Evolutionary conservation across 2,888 invertebrate genomes (phyloP).

Genomic region (Sphinx pinastri): DNA sequence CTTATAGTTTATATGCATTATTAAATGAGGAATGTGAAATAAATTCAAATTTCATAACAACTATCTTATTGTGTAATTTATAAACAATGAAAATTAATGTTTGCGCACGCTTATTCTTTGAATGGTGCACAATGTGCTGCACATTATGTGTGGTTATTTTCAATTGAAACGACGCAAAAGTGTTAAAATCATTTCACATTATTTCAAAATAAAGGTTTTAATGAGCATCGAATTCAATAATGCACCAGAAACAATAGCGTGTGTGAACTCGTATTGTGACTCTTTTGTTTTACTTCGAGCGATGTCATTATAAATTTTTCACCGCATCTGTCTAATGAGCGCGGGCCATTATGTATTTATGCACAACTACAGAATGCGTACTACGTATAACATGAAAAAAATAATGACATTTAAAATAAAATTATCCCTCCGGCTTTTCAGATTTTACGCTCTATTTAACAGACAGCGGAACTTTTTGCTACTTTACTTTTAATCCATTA

Average conservation of each 20-base stretch:
- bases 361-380: slow-evolving; percentile 17
- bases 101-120: neutral
- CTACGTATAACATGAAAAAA: slow-evolving; percentile 18
- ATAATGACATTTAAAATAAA: slow-evolving; percentile 23
- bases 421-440: slow-evolving; percentile 8
- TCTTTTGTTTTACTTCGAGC: slow-evolving; percentile 63
- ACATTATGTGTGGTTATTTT: slow-evolving; percentile 15
- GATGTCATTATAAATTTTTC: slow-evolving; percentile 72
- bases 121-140: slow-evolving; percentile 1
- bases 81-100: neutral
- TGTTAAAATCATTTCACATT: slow-evolving; percentile 39
- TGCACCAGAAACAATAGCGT: slow-evolving; percentile 69
- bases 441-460: slow-evolving; percentile 21
- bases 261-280: slow-evolving; percentile 69
- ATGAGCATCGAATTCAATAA: slow-evolving; percentile 78
- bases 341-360: slow-evolving; percentile 24
- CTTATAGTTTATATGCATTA: too few relatives aligned
- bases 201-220: slow-evolving; percentile 57
- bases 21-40: neutral
- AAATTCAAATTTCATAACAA: neutral
- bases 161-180: slow-evolving; percentile 34
- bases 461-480: slow-evolving; percentile 17
- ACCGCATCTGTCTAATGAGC: slow-evolving; percentile 72
- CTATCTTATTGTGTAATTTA: neutral
- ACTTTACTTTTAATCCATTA: slow-evolving; percentile 27